phyloP scores from a whole-genome alignment of 2,888 invertebrate species.

The Cacoxenus indagator region DNA sequence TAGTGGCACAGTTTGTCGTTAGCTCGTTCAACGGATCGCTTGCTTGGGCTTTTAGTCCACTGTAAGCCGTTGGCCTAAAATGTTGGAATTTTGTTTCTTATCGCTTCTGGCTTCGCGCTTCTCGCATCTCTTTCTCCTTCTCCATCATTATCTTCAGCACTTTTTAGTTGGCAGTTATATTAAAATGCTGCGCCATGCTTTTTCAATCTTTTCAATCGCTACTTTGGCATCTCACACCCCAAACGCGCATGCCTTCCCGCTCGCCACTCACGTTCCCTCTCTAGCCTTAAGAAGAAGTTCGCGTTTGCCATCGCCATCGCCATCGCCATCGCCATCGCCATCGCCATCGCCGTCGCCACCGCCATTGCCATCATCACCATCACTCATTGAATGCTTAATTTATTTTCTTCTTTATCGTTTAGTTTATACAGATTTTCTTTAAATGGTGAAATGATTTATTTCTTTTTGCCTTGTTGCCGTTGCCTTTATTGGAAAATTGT shows the following conservation, averaged over 20 bases:
- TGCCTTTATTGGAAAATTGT: neutral
- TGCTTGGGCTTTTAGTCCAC: too few species aligned
- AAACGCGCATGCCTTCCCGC: neutral
- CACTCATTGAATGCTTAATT: constrained; percentile 39
- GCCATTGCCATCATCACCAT: constrained; percentile 23
- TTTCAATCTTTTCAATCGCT: constrained; percentile 24
- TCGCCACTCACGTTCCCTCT: constrained; percentile 24
- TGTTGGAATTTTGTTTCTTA: constrained; percentile 21
- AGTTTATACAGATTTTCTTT: neutral
- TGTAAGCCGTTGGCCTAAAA: constrained; percentile 65
- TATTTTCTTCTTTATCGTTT: neutral
- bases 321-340: neutral
- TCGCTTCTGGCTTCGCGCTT: neutral
- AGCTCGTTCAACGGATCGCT: too few species aligned
- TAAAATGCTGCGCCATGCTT: constrained; percentile 64
- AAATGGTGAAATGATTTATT: neutral
- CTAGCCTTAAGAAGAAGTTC: neutral
- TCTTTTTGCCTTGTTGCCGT: neutral
- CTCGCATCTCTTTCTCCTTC: neutral
- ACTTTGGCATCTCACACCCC: constrained; percentile 25
- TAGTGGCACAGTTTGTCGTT: constrained; percentile 38
- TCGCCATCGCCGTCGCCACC: neutral
- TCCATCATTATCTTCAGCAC: too few species aligned
- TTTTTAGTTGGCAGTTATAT: constrained; percentile 48
- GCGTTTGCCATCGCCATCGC: neutral